Percentiles rank a stretch among this genome's conserved stretches.
These are phyloP conservation scores for Anguilla anguilla DNA, from an alignment of 2,797 vertebrate species.

Conservation along the genomic window DNA sequence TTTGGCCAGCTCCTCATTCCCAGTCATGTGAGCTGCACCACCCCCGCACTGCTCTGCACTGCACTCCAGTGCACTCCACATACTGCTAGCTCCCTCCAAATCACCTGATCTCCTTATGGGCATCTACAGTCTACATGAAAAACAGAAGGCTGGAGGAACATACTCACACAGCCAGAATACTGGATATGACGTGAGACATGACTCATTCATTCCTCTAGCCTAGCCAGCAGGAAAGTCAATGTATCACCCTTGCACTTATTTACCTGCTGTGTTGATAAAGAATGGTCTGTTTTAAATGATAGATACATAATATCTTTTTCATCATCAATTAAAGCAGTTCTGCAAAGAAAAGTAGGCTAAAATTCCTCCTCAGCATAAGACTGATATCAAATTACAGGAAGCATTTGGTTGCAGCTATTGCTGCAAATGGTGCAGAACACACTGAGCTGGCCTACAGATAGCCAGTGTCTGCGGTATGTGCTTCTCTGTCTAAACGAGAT, in stretches of 20 bases:
- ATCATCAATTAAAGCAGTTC: not conserved
- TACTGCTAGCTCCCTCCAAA: not conserved
- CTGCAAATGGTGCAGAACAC: not conserved
- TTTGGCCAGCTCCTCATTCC: not conserved
- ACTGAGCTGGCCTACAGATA: not conserved
- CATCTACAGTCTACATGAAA: not conserved
- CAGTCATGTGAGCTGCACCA: not conserved
- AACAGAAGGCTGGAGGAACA: not conserved
- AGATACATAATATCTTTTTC: not conserved
- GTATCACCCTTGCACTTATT: not conserved
- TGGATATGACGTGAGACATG: not conserved
- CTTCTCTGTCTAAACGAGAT: not conserved
- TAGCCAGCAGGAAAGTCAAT: not conserved
- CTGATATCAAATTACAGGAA: too few relatives aligned
- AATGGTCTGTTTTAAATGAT: not conserved
- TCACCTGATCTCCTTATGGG: not conserved
- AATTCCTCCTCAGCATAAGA: too few relatives aligned
- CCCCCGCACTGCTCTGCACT: not conserved
- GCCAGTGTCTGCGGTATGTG: not conserved
- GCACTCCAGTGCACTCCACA: not conserved
- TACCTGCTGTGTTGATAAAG: not conserved
- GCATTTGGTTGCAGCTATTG: too few relatives aligned
- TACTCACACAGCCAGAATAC: not conserved
- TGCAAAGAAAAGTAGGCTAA: too few relatives aligned
- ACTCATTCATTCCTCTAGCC: not conserved